Evolutionary conservation across 1,140 invertebrate species (phyloP), one percentile per base, ranked within the genome.

Genomic region (Phocides pigmalion): DNA sequence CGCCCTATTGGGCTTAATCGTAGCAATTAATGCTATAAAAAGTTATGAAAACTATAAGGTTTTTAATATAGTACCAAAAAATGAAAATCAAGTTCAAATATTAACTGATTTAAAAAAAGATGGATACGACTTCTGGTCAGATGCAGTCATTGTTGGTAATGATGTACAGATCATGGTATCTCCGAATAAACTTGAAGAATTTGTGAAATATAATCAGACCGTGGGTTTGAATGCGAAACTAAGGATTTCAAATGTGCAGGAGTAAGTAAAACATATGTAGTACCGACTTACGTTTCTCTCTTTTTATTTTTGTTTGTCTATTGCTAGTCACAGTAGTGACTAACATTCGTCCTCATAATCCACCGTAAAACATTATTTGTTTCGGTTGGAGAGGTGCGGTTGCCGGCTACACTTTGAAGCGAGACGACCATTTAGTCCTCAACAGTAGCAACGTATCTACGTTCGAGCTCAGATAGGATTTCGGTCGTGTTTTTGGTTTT

Each of bases 21-120:
- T 12, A 16, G 1, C 44, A 12, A 58, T 25, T 62, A 83, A 62
- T 20, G 74, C 70, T 1, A 67, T 59, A 11, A 75, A 84, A 68
- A 85, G 68, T 11, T 93, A 87, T 64, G 78, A 92, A 19, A 86
- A 93, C 44, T 93, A 91, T 62, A 91, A 92, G 76, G 93, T 93
- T 1, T 93, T 90, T 44, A 81, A 90, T 64, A 69, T 93, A 4
- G 62, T 75, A 1, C 93, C 93, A 2, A 75, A 44, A 8, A 80
- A 76, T 0, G 62, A 81, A 1, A 61, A 72, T 6, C 74, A 86
- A 54, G 73, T 84, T 15, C 71, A 86, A 59, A 70, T 73, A 3
- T 64, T 86, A 4, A 74, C 11, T 9, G 74, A 77, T 68, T 62
- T 86, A 42, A 65, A 47, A 8, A 80, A 82, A 51, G 59, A 74